Evolutionary conservation across 2,113 vertebrate genomes (phyloP), one percentile per base, ranked within the genome.

Genomic region (Trematomus loennbergii): DNA sequence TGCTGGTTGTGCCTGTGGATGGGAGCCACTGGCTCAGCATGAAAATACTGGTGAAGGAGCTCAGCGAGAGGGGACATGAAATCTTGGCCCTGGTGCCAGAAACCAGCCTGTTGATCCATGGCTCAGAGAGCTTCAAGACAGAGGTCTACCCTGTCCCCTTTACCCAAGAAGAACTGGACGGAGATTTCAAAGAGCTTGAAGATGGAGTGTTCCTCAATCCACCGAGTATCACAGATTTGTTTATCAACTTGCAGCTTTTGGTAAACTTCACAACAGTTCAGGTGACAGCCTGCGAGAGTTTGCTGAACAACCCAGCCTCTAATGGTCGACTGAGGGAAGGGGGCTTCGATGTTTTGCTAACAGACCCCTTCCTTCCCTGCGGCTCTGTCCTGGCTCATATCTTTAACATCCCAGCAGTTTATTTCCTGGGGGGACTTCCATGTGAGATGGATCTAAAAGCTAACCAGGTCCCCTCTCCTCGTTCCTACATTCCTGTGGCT

Each of bases 391-490:
- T 98, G 58, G 93, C 96, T 0, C 90, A 94, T 3, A 16, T 90
- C 3, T 94, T 98, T 22, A 91, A 92, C 0, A 79, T 98, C 25
- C 96, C 97, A 3, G 80, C 90, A 0, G 94, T 97, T n/a, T 97
- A 95, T 67, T 96, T 98, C 73, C 33, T 96, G 84, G 78, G 92
- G 0, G 78, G 69, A 7, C 36, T 98, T 45, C 95, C 95, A 0
- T 97, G 96, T 53, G 75, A 75, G 0, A 63, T 96, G 10, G 95
- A 96, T 25, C 17, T 36, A 1, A 87, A 84, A 55, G 95, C 93
- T 0, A n/a, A 92, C 0, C 94, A 94, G 45, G 95, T 94, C 52
- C 97, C 96, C 2, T 67, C 87, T 5, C 96, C 97, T 17, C 67
- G 36, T 0, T 98, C 96, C 0, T 97, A 95, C 0, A 59, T 98